phyloP scores from a whole-genome alignment of 2,113 vertebrate genomes.

The Acanthochromis polyacanthus region DNA sequence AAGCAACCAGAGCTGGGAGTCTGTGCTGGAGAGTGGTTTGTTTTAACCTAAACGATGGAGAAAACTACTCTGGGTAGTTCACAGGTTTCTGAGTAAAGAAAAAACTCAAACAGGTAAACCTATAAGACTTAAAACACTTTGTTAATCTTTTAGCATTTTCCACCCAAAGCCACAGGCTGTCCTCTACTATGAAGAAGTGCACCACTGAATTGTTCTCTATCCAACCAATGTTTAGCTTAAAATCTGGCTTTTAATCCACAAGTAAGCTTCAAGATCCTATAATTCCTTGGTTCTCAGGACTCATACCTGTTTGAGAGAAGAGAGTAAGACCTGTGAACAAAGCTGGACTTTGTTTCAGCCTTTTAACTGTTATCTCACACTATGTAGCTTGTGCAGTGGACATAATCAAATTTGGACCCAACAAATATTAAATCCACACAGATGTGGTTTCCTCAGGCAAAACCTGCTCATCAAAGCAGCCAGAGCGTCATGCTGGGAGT shows the following conservation, averaged over 20 bases:
- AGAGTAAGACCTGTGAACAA: too few relatives aligned
- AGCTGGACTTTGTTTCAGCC: not conserved
- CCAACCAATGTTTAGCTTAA: too few relatives aligned
- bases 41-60: not conserved
- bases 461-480: constrained; percentile 22
- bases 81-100: not conserved
- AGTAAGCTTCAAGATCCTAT: too few relatives aligned
- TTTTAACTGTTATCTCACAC: not conserved
- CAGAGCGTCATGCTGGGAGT: not conserved
- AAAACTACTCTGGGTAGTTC: too few relatives aligned
- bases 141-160: too few relatives aligned
- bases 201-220: too few relatives aligned
- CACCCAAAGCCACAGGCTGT: too few relatives aligned
- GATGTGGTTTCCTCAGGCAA: constrained; percentile 29
- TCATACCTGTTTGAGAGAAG: too few relatives aligned
- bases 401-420: constrained; percentile 32
- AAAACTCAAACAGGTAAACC: not conserved
- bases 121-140: not conserved
- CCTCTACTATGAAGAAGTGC: too few relatives aligned
- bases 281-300: too few relatives aligned
- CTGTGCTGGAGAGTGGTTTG: constrained; percentile 3
- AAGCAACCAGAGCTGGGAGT: constrained; percentile 6
- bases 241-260: too few relatives aligned
- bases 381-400: not conserved
- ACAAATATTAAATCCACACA: constrained; percentile 20